Evolutionary conservation across 2,797 vertebrate genomes (phyloP).

Genomic region (Mionectes olivaceus): DNA sequence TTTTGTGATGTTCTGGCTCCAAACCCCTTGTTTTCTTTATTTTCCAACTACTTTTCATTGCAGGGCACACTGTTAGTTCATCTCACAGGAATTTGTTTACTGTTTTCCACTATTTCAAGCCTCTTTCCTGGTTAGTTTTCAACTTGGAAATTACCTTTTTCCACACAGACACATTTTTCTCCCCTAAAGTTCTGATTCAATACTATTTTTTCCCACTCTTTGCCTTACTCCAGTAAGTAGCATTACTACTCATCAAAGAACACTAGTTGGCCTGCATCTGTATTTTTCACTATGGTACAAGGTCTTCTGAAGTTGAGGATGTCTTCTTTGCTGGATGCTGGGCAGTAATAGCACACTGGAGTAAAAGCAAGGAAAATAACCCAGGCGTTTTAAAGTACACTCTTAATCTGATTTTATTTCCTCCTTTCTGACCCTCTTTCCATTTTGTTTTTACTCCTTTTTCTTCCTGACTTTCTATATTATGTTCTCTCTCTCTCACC

Average conservation of each 20-base stretch:
- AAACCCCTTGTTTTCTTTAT: slow-evolving; percentile 2
- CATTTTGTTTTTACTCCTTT: not conserved
- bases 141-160: not conserved
- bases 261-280: not conserved
- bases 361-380: not conserved
- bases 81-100: slow-evolving; percentile 46
- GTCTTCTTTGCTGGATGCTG: not conserved
- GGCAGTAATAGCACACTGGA: not conserved
- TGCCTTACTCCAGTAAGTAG: not conserved
- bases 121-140: not conserved
- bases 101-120: not conserved
- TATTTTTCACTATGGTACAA: not conserved
- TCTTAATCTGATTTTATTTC: not conserved
- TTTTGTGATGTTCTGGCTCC: slow-evolving; percentile 24
- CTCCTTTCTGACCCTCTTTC: rapidly evolving
- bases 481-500: not conserved
- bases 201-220: not conserved
- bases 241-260: not conserved
- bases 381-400: not conserved
- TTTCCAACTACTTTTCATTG: slow-evolving; percentile 15
- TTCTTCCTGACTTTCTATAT: not conserved
- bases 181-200: not conserved
- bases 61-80: slow-evolving; percentile 9
- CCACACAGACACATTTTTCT: not conserved
- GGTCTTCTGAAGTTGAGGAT: not conserved